Base-by-base conservation (phyloP, 2,888 invertebrate genomes). In the Synanthedon andrenaeformis region DNA sequence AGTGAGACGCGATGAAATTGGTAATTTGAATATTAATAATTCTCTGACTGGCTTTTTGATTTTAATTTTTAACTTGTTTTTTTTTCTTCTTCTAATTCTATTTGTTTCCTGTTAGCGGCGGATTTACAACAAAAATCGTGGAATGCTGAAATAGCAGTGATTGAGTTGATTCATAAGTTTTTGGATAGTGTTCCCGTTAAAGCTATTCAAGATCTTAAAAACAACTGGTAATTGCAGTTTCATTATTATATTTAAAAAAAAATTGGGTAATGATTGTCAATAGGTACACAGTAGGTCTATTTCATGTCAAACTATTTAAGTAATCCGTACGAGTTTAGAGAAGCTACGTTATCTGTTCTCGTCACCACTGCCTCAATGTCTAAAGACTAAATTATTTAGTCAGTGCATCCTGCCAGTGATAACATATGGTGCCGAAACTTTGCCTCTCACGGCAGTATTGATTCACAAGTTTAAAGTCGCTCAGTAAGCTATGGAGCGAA, bases 101-200 rank as follows among this genome's bases (percentile, higher is more conserved):
- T 35, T 35, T 45, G 11, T 13, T 45, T 45, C 19, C 51, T 64
- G 64, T 8, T 53, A 87, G 87, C 81, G 1, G 56, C 58, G 11
- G 84, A 84, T 14, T 66, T 87, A 51, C 87, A 88, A 60, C 76
- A 79, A 55, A 85, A 84, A 56, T 87, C 86, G 0, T 82, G 74
- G 73, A 87, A 85, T 57, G 92, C 92, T 28, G 95, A 95, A 79
- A 89, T 91, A 57, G 92, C 94, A 35, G 94, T 93, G 0, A 91
- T 92, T 49, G 93, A 93, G 62, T 87, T 96, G 41, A 92, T 95
- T 28, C 90, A 94, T 61, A 92, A 93, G 77, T 95, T 95, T 66
- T 82, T 95, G 56, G 89, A 89, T 35, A 88, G 90, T 41, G 90
- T 91, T 53, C 89, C 83, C 57, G 89, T 89, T 57, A 89, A 89